Evolutionary conservation across 2,113 vertebrate species (phyloP).

Genomic region (Desmodus rotundus): DNA sequence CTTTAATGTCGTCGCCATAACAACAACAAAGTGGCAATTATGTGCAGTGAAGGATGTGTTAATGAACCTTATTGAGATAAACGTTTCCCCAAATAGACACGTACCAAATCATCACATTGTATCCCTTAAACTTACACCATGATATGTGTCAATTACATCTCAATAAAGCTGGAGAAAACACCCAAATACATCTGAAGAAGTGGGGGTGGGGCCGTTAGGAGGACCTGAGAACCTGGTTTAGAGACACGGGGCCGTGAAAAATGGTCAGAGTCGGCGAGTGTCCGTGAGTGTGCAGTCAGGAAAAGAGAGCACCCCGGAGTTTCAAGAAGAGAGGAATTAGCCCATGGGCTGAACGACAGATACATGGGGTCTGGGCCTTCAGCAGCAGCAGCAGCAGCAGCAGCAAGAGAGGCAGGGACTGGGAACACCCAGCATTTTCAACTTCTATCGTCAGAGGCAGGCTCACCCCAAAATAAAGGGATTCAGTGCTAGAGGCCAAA

Average conservation of each 20-base stretch:
- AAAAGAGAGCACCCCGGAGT: background rate
- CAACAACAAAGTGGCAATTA: background rate
- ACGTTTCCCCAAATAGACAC: background rate
- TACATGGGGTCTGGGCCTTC: background rate
- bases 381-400: background rate
- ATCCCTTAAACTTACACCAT: background rate
- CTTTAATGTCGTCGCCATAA: background rate
- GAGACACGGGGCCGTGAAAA: fast-evolving
- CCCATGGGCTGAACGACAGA: background rate
- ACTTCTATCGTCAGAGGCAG: background rate
- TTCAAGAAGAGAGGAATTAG: background rate
- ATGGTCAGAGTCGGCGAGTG: background rate
- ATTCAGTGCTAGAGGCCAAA: background rate
- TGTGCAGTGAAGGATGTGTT: background rate
- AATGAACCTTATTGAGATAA: background rate
- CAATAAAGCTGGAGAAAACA: background rate
- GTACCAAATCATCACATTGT: background rate
- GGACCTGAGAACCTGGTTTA: background rate
- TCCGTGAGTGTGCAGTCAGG: background rate
- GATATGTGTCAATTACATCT: background rate
- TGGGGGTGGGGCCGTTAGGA: background rate
- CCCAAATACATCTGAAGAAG: background rate
- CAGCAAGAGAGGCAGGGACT: too few relatives aligned
- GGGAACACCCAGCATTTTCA: background rate
- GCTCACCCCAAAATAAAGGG: background rate